Evolutionary conservation across 2,888 invertebrate species (phyloP), one percentile per base, ranked within the genome.

Genomic region (Lamellibrachia satsuma): DNA sequence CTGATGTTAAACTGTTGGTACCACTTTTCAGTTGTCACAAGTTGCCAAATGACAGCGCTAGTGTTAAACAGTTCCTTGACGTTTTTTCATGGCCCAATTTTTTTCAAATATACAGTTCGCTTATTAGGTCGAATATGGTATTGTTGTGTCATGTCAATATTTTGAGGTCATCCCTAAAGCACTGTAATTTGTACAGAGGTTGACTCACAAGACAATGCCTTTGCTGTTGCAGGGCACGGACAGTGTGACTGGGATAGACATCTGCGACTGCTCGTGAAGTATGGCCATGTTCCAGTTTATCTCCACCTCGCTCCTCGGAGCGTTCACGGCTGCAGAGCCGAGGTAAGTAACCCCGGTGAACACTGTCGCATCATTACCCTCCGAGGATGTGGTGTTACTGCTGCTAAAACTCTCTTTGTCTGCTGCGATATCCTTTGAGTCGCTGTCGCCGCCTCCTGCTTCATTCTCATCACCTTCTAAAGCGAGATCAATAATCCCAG

Each of bases 261-360:
- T 96, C 96, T 98, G 97, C 96, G 98, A 98, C 94, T 97, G 97
- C 93, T 98, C 98, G 96, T 99, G 99, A 92, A 99, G 97, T 95
- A 98, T 98, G 94, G 98, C 97, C 98, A 99, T 99, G 96, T 99
- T 99, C 92, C 98, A 97, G 96, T 98, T 98, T 94, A 99, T 99
- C 97, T 99, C 99, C 11, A 97, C 97, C 97, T 99, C 99, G 51
- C 98, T 98, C 96, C 99, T 98, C 0, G 99, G 99, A 15, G 98
- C 98, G 96, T 98, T 98, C 95, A 99, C 98, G 94, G 98, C 98
- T 92, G 98, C 98, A 15, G 98, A 98, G 91, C 99, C 99, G 95
- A 99, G 97, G 97, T 99, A 99, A 93, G 98, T 98, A 91, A 99
- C 98, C 0, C 98, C 98, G 95, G 92, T 94, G 92, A 75, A 75